Percentiles rank a stretch among this genome's conserved stretches.
phyloP scores from a whole-genome alignment of 1,140 invertebrate genomes.

The Procambarus clarkii region DNA sequence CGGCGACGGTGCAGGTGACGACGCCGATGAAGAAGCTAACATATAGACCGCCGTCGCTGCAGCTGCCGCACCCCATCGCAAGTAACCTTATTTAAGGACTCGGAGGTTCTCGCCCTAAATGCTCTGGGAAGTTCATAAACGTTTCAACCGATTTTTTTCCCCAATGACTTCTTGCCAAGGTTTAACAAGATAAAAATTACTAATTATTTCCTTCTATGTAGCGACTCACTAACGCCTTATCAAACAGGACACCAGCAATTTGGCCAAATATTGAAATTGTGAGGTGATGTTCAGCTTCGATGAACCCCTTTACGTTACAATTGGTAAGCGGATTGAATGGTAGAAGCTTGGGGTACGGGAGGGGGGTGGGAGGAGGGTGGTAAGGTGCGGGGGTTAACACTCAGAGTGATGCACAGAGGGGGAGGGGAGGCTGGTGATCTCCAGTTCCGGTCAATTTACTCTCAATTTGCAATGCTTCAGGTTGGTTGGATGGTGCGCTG shows the following conservation, averaged over 20 bases:
- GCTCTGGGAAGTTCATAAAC: no score
- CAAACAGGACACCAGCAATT: no score
- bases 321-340: neutral
- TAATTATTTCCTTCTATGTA: no score
- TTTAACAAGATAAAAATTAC: no score
- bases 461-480: conserved; percentile 5
- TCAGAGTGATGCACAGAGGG: neutral
- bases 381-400: neutral
- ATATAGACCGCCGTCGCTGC: neutral
- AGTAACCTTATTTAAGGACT: no score
- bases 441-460: conserved; percentile 35
- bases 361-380: neutral
- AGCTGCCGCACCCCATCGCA: no score
- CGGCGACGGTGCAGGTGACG: neutral
- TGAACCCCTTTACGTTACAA: neutral
- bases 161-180: no score
- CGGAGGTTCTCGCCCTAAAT: no score
- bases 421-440: conserved; percentile 20
- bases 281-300: neutral
- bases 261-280: neutral
- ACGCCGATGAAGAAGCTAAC: conserved; percentile 1
- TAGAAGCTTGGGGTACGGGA: neutral
- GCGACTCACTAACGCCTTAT: no score
- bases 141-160: no score
- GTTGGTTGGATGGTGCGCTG: neutral